These are phyloP conservation scores for Erannis defoliaria DNA, from an alignment of 2,888 invertebrate species.

Conservation along the genomic window DNA sequence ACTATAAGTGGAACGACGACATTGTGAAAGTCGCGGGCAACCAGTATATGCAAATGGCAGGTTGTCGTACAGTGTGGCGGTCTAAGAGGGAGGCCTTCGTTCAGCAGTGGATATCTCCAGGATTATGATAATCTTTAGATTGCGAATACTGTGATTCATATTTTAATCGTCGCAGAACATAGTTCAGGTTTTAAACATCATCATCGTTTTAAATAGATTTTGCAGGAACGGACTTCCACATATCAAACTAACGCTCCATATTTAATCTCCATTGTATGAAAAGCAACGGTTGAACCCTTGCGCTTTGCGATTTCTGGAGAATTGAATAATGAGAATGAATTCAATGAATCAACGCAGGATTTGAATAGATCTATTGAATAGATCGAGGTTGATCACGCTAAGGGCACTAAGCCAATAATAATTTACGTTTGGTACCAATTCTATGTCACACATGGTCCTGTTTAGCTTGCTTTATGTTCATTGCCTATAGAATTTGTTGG, in stretches of 20 bases:
- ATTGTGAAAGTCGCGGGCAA: no score
- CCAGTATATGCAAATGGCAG: no score
- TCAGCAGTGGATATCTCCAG: no score
- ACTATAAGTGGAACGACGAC: no score
- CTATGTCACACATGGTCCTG: slow-evolving; percentile 15
- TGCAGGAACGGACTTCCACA: no score
- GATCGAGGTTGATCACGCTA: slow-evolving; percentile 39
- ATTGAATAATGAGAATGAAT: slow-evolving; percentile 24
- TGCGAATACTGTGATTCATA: no score
- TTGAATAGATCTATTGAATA: slow-evolving; percentile 44
- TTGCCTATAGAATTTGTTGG: slow-evolving; percentile 20
- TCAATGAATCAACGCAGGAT: slow-evolving; percentile 41
- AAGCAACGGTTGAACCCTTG: slow-evolving; percentile 2
- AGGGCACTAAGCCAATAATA: slow-evolving; percentile 43
- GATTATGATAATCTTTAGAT: no score
- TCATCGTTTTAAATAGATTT: no score
- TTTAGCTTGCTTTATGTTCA: slow-evolving; percentile 13
- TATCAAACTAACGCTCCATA: slow-evolving; percentile 4
- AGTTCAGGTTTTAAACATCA: no score
- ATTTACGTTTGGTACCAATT: slow-evolving; percentile 40
- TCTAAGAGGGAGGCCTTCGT: no score
- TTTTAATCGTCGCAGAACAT: no score
- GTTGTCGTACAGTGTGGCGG: no score
- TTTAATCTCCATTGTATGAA: slow-evolving; percentile 4
- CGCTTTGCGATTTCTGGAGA: slow-evolving; percentile 11